These are phyloP conservation scores for Danio rerio DNA, from an alignment of 2,113 vertebrate species.

Conservation along the genomic window DNA sequence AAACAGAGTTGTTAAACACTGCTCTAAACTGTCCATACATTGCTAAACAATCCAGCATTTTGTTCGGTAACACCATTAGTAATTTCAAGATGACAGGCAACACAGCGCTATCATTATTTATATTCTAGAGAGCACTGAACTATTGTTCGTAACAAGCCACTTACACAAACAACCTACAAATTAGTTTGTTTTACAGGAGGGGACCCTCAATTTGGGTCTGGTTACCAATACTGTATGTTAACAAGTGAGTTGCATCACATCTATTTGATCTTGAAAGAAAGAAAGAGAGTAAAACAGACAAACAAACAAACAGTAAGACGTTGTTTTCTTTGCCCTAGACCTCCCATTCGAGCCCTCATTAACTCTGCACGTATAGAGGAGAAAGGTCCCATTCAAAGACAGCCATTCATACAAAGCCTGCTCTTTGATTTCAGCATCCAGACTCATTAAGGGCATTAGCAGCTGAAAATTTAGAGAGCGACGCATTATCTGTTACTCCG, in stretches of 20 bases:
- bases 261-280: neutral
- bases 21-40: too few relatives aligned
- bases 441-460: conserved; percentile 40
- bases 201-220: too few relatives aligned
- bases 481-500: conserved; percentile 17
- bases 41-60: too few relatives aligned
- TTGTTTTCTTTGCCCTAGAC: neutral
- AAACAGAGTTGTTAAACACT: too few relatives aligned
- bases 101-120: too few relatives aligned
- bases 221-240: too few relatives aligned
- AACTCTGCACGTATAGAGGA: neutral
- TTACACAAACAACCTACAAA: too few relatives aligned
- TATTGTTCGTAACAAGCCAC: too few relatives aligned
- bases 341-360: neutral
- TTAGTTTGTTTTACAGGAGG: too few relatives aligned
- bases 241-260: neutral
- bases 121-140: too few relatives aligned
- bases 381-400: conserved; percentile 9
- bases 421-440: conserved; percentile 34
- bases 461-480: conserved; percentile 40
- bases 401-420: neutral
- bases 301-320: neutral
- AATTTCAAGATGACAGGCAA: too few relatives aligned
- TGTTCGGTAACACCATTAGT: too few relatives aligned
- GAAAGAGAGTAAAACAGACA: neutral